These are phyloP conservation scores for Microctenopoma steveboyesi DNA, from an alignment of 2,797 vertebrate genomes.

Conservation along the genomic window DNA sequence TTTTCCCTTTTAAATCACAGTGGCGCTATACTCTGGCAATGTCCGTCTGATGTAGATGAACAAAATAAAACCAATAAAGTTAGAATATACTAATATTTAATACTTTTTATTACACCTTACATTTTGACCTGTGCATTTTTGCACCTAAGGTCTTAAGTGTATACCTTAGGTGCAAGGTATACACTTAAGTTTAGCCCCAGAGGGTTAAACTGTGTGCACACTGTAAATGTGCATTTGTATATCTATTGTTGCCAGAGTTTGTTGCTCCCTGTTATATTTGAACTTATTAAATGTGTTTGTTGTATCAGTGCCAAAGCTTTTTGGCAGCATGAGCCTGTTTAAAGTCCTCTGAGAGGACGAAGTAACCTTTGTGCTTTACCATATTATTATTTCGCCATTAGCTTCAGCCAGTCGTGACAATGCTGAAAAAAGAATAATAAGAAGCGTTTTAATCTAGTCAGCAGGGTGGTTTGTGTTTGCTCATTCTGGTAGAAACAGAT, in stretches of 20 bases:
- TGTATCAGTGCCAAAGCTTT: conserved; percentile 36
- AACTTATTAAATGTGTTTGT: conserved; percentile 44
- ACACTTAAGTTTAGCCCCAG: no score
- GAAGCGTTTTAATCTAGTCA: conserved; percentile 60
- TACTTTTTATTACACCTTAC: no score
- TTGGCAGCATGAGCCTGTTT: conserved; percentile 36
- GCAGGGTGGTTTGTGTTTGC: conserved; percentile 63
- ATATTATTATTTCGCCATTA: conserved; percentile 71
- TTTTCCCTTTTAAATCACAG: no score
- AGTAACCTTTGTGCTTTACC: conserved; percentile 54
- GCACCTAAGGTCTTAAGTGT: no score
- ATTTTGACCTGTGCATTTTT: no score
- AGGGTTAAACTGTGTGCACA: not conserved
- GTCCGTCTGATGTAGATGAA: no score
- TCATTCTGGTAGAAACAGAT: conserved; percentile 62
- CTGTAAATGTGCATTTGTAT: not conserved
- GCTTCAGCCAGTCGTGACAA: conserved; percentile 49
- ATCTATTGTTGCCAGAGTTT: conserved; percentile 1
- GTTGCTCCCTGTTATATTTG: conserved; percentile 17
- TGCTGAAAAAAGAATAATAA: conserved; percentile 49
- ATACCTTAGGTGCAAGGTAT: no score
- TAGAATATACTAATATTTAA: no score
- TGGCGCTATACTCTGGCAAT: no score
- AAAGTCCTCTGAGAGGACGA: conserved; percentile 45
- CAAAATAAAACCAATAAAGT: no score